Evolutionary conservation across 1,140 invertebrate genomes (phyloP).

Genomic region (Pseudomyrmex cubaensis): DNA sequence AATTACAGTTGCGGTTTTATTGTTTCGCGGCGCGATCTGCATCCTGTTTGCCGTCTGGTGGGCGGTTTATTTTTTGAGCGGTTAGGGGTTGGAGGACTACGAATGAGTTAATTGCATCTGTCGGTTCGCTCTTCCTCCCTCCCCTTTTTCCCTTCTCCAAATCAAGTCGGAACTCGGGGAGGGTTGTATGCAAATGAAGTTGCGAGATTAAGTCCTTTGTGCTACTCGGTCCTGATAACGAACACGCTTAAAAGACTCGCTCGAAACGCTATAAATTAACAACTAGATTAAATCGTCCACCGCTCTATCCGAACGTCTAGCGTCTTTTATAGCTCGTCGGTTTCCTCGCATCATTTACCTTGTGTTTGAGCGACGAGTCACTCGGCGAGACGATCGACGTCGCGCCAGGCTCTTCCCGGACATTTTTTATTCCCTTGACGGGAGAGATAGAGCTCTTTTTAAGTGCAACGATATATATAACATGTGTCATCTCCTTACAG

Average conservation of each 20-base stretch:
- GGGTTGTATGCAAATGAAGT: constrained; percentile 79
- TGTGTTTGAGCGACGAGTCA: not conserved
- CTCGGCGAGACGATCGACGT: not conserved
- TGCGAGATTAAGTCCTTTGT: constrained; percentile 79
- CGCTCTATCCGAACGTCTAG: constrained; percentile 16
- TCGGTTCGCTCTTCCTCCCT: constrained; percentile 39
- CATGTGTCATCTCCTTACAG: not conserved
- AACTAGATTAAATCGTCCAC: constrained; percentile 77
- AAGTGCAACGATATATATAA: not conserved
- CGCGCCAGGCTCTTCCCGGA: not conserved
- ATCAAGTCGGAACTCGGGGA: constrained; percentile 47
- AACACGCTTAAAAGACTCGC: constrained; percentile 66
- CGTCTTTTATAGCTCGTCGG: constrained; percentile 23
- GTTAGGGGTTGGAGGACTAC: constrained; percentile 54
- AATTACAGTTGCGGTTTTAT: constrained; percentile 52
- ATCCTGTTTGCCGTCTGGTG: constrained; percentile 62
- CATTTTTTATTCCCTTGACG: constrained; percentile 1
- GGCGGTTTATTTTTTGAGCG: constrained; percentile 63
- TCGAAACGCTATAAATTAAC: constrained; percentile 76
- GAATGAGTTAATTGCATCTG: constrained; percentile 75
- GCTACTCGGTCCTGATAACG: constrained; percentile 70
- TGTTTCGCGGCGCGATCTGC: constrained; percentile 61
- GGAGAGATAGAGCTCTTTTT: not conserved
- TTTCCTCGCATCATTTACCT: constrained; percentile 6
- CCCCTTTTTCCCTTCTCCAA: not conserved